Percentiles rank a stretch among this genome's conserved stretches.
phyloP scores from a whole-genome alignment of 2,113 vertebrate species.

The Campylomormyrus numenius region DNA sequence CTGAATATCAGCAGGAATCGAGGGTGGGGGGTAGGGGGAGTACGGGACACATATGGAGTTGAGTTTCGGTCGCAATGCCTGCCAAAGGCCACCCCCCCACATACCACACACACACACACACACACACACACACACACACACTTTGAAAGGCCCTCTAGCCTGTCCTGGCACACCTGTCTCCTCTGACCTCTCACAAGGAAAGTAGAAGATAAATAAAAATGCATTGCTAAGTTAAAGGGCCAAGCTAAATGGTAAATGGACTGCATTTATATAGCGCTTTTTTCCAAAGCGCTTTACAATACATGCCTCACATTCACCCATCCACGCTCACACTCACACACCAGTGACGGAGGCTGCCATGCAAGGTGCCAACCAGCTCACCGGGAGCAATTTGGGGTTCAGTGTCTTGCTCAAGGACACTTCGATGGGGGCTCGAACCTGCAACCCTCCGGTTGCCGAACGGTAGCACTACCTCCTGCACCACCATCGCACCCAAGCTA shows the following conservation, averaged over 20 bases:
- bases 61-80: not conserved
- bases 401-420: too few species aligned
- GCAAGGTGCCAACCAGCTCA: too few species aligned
- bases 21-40: not conserved
- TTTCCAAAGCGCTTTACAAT: too few species aligned
- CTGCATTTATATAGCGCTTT: too few species aligned
- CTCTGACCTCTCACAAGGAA: not conserved
- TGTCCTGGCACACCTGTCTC: not conserved
- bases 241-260: not conserved
- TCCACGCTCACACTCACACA: too few species aligned
- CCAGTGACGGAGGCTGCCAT: too few species aligned
- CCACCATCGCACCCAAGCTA: not conserved
- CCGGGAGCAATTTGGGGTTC: too few species aligned
- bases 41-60: not conserved
- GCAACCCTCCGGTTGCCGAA: too few species aligned
- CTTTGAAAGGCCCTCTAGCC: not conserved
- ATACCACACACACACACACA: too few species aligned
- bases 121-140: not conserved
- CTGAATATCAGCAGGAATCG: slow-evolving; percentile 14
- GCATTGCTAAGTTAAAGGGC: not conserved
- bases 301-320: too few species aligned
- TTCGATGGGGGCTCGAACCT: too few species aligned
- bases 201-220: not conserved
- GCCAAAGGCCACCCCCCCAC: not conserved
- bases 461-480: too few species aligned